Evolutionary conservation across 2,113 vertebrate genomes (phyloP).

Genomic region (Barnardius zonarius): DNA sequence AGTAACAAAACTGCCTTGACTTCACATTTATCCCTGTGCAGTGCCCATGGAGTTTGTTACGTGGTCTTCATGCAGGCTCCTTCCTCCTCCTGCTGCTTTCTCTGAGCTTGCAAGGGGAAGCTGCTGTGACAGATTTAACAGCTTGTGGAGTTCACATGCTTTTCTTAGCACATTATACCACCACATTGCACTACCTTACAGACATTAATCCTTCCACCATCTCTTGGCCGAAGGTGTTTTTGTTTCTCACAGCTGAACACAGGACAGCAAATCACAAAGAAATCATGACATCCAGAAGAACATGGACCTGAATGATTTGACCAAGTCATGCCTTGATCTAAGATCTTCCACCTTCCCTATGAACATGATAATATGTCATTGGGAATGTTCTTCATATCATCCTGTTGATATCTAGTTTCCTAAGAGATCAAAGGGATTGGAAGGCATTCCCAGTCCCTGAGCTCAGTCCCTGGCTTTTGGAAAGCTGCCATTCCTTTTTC

Average conservation of each 20-base stretch:
- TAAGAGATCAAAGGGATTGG: not conserved
- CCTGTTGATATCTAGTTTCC: not conserved
- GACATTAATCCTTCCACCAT: not conserved
- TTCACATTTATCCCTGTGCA: not conserved
- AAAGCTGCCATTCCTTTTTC: not conserved
- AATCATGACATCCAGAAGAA: not conserved
- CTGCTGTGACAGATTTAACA: not conserved
- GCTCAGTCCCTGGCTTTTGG: not conserved
- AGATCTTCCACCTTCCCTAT: not conserved
- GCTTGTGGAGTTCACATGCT: not conserved
- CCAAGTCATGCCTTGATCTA: not conserved
- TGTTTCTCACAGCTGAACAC: not conserved
- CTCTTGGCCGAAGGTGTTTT: not conserved
- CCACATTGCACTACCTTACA: not conserved
- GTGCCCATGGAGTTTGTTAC: not conserved
- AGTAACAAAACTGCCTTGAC: not conserved
- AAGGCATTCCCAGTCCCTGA: not conserved
- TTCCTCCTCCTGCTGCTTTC: not conserved
- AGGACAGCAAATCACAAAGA: not conserved
- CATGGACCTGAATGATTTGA: rapidly evolving
- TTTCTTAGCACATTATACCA: not conserved
- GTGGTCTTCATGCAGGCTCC: not conserved
- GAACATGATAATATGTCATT: not conserved
- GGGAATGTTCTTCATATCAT: not conserved
- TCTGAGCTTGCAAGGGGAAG: not conserved